Conservation (phyloP, 2,888 invertebrate species). For the Cataglyphis cursor region DNA sequence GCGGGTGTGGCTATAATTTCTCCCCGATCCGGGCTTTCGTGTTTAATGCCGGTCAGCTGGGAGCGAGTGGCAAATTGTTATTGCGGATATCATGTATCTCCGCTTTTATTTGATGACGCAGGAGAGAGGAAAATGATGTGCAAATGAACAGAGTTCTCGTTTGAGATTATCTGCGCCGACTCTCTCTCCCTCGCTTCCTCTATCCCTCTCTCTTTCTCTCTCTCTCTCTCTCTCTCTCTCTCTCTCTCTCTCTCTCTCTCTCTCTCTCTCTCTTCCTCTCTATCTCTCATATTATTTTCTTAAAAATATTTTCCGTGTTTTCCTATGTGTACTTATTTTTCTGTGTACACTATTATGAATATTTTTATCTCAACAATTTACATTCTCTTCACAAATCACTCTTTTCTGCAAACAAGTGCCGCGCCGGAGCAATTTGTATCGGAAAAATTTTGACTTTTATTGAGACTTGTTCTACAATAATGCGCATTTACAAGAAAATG, state of each 20-base stretch:
- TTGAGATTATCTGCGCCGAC: background rate
- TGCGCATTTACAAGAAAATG: background rate
- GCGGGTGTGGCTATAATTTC: conserved; percentile 76
- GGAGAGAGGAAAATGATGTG: conserved; percentile 74
- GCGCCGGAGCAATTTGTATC: background rate
- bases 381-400: background rate
- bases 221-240: no score
- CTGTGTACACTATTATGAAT: background rate
- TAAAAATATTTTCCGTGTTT: background rate
- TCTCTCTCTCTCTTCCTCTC: no score
- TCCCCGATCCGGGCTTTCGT: conserved; percentile 68
- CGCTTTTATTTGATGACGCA: conserved; percentile 70
- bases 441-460: background rate
- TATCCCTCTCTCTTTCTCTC: no score
- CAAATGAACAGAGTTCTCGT: conserved; percentile 77
- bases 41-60: conserved; percentile 68
- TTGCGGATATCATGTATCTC: conserved; percentile 67
- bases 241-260: no score
- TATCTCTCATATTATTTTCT: background rate
- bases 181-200: no score
- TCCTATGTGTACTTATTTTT: background rate
- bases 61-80: conserved; percentile 71
- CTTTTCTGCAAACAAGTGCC: background rate
- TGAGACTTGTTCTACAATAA: background rate
- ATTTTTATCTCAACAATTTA: conserved; percentile 8